Percentiles rank a stretch among this genome's conserved stretches.
Conservation (phyloP, 2,888 invertebrate species). For the Caenorhabditis doughertyi region DNA sequence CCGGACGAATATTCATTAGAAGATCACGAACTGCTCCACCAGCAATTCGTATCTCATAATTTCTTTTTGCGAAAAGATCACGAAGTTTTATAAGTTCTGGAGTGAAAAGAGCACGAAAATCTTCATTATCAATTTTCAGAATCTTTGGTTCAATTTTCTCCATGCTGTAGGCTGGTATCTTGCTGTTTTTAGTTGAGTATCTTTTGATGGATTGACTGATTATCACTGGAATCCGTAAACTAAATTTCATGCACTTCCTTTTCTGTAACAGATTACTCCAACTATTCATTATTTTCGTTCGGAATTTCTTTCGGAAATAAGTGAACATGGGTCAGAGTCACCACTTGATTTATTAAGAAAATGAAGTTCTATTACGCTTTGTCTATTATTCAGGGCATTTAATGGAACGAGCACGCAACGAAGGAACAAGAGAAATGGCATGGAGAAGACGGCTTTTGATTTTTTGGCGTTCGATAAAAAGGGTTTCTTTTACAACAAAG, state of each 20-base stretch:
- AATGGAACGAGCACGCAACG: neutral
- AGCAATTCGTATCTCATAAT: constrained; percentile 87
- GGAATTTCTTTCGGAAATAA: neutral
- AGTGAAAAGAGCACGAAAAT: constrained; percentile 87
- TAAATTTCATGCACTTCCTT: constrained; percentile 25
- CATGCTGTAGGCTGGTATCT: constrained; percentile 44
- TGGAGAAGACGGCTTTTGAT: neutral
- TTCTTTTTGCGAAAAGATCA: constrained; percentile 87
- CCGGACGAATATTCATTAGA: constrained; percentile 86
- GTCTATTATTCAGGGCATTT: neutral
- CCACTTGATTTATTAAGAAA: too few species aligned
- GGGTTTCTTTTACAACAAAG: neutral
- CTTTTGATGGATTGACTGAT: neutral
- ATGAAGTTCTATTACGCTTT: too few species aligned
- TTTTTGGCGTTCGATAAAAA: neutral
- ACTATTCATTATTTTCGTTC: neutral
- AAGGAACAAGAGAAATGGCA: constrained; percentile 1
- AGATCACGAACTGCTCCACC: constrained; percentile 94
- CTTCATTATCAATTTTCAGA: constrained; percentile 40
- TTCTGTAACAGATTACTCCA: neutral
- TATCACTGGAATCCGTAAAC: neutral
- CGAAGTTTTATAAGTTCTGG: constrained; percentile 89
- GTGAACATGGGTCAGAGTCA: neutral
- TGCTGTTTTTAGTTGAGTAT: constrained; percentile 4
- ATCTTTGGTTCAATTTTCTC: constrained; percentile 42